These are phyloP conservation scores for Cyprinodon brontotheroides DNA, from an alignment of 2,113 vertebrate genomes.

Conservation along the genomic window DNA sequence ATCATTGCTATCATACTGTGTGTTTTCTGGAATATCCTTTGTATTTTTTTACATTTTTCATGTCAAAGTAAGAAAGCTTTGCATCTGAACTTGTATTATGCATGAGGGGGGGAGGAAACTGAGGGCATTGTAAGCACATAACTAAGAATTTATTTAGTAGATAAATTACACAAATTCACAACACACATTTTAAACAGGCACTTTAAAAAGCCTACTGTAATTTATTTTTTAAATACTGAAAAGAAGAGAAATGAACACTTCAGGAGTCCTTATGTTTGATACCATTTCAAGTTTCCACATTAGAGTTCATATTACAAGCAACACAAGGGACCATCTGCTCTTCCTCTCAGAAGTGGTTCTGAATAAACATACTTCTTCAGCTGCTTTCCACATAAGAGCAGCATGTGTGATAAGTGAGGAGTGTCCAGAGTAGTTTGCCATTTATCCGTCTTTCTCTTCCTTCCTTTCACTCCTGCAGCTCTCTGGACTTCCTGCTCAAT, in stretches of 20 bases:
- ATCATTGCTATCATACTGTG: slow-evolving; percentile 30
- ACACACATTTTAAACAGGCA: too few relatives aligned
- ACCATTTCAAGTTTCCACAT: not conserved
- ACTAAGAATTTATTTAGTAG: not conserved
- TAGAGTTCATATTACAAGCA: not conserved
- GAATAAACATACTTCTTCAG: not conserved
- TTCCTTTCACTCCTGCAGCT: slow-evolving; percentile 26
- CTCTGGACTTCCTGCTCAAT: slow-evolving; percentile 30
- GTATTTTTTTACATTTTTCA: slow-evolving; percentile 36
- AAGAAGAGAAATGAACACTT: not conserved
- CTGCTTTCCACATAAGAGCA: slow-evolving; percentile 4
- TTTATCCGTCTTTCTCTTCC: slow-evolving; percentile 14
- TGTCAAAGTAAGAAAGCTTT: not conserved
- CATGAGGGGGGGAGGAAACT: not conserved
- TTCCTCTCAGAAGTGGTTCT: not conserved
- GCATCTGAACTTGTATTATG: not conserved
- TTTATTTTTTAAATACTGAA: not conserved
- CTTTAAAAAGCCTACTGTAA: not conserved
- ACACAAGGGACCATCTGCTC: not conserved
- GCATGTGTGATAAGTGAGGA: not conserved
- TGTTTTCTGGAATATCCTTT: slow-evolving; percentile 7
- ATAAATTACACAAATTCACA: too few relatives aligned
- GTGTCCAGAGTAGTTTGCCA: slow-evolving; percentile 15
- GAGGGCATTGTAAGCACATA: not conserved
- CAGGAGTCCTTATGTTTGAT: not conserved